Evolutionary conservation across 2,888 invertebrate species (phyloP).

Genomic region (Xanthorhoe designata): DNA sequence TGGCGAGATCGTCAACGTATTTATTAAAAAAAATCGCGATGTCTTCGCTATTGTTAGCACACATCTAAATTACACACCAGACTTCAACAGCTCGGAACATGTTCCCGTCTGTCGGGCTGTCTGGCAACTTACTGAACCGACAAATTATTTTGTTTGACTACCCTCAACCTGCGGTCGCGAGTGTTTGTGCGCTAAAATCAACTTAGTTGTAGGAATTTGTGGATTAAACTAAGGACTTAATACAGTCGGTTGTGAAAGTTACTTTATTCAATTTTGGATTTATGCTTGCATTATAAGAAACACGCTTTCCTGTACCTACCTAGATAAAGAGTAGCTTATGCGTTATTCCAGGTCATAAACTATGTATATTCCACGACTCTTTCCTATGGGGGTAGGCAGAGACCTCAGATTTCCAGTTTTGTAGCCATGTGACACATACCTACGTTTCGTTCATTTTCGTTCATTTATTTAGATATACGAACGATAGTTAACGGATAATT

Average conservation of each 20-base stretch:
- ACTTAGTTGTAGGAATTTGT: neutral
- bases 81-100: slow-evolving; percentile 7
- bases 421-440: too few relatives aligned
- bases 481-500: neutral
- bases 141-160: slow-evolving; percentile 56
- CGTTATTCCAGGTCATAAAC: neutral
- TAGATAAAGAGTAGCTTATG: too few relatives aligned
- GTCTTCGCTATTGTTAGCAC: too few relatives aligned
- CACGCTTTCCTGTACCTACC: too few relatives aligned
- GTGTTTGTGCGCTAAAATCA: slow-evolving; percentile 16
- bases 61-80: neutral
- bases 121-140: slow-evolving; percentile 53
- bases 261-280: neutral
- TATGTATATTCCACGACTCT: neutral
- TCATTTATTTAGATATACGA: neutral
- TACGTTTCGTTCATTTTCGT: too few relatives aligned
- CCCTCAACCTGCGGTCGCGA: slow-evolving; percentile 40
- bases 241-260: neutral
- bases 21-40: too few relatives aligned
- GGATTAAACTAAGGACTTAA: neutral
- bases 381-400: too few relatives aligned
- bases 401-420: too few relatives aligned
- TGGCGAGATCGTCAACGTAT: too few relatives aligned
- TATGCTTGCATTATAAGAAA: too few relatives aligned
- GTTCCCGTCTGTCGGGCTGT: slow-evolving; percentile 52